Conservation (phyloP, 2,888 invertebrate genomes). For the Lithophane socia region DNA sequence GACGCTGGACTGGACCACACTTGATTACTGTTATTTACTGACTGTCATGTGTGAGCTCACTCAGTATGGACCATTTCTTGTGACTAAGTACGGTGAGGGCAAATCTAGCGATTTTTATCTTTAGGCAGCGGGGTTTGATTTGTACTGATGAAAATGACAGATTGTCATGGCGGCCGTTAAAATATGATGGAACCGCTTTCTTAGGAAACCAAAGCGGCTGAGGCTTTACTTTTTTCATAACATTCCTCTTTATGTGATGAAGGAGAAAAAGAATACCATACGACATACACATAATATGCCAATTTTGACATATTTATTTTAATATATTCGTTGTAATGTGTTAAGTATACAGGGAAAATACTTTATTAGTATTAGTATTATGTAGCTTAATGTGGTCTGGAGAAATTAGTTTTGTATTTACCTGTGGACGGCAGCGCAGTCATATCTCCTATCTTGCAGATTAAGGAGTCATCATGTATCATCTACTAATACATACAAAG, state of each 20-base stretch:
- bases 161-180: too few relatives aligned
- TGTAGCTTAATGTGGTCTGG: conserved; percentile 40
- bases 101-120: too few relatives aligned
- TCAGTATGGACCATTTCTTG: too few relatives aligned
- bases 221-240: neutral
- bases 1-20: too few relatives aligned
- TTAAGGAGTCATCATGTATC: conserved; percentile 25
- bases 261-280: neutral
- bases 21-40: too few relatives aligned
- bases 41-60: too few relatives aligned
- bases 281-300: conserved; percentile 16
- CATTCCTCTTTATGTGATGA: neutral
- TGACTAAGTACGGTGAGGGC: too few relatives aligned
- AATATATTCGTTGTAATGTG: conserved; percentile 49
- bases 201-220: neutral
- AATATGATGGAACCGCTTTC: too few relatives aligned
- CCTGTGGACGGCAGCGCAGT: neutral
- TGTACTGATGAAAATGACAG: too few relatives aligned
- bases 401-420: conserved; percentile 39
- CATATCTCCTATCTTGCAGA: conserved; percentile 1
- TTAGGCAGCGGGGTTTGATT: too few relatives aligned
- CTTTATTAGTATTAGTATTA: conserved; percentile 30
- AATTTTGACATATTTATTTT: conserved; percentile 29
- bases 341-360: conserved; percentile 27
- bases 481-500: neutral